Evolutionary conservation across 2,888 invertebrate genomes (phyloP), one percentile per base, ranked within the genome.

Genomic region (Polyommatus icarus): DNA sequence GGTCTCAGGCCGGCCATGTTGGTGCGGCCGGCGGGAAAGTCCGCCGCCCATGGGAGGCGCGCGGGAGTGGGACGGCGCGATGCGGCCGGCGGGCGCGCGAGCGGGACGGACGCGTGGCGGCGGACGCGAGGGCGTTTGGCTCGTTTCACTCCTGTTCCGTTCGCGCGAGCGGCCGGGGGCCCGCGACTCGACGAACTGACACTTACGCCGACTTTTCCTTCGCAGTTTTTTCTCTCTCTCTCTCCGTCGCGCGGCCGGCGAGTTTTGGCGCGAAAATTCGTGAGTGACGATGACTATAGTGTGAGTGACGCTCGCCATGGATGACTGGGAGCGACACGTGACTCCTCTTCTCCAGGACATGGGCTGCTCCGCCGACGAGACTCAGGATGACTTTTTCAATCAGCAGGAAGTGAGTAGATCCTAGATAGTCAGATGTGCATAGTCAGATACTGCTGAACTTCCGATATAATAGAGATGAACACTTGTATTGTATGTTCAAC

Each of bases 281-380:
- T 89, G 89, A 84, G 87, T 85, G 82, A 84, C 83, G 83, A 84
- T 90, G 85, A 87, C 85, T 86, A 86, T 10, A 46, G 46, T 85
- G 91, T 91, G 91, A 89, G 84, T 79, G 67, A 81, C 80, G 80
- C 81, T 86, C 85, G 90, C 87, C 87, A 94, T 94, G 94, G 95
- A 95, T 90, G 95, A 95, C 88, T 95, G 95, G 95, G 95, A 95
- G 89, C 92, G 95, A 83, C 95, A 95, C 85, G 95, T 95, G 81
- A 94, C 95, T 79, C 95, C 95, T 75, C 93, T 95, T 80, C 90
- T 95, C 81, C 95, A 95, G 87, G 95, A 95, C 85, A 95, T 95
- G 94, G 94, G 94, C 84, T 94, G 94, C 86, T 87, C 93, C 81
- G 92, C 89, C 83, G 94, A 93, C 86, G 95, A 94, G 82, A 91